phyloP scores from a whole-genome alignment of 2,797 vertebrate genomes.

The Gadopsis marmoratus region DNA sequence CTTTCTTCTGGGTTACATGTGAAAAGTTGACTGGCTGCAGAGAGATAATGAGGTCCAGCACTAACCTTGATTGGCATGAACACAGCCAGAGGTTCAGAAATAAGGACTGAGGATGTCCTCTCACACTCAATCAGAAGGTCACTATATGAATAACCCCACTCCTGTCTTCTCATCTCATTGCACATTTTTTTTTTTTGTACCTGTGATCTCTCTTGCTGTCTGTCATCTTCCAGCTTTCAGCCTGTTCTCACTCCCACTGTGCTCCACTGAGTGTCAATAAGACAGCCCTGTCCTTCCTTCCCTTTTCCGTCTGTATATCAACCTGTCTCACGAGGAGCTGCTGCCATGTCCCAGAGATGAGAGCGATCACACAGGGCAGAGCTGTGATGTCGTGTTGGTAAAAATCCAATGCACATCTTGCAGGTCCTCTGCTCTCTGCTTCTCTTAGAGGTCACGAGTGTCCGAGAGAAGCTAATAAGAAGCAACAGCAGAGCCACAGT shows the following conservation, averaged over 20 bases:
- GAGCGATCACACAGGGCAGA: conserved; percentile 47
- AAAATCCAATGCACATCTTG: conserved; percentile 39
- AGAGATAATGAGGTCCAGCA: conserved; percentile 69
- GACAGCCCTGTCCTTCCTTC: conserved; percentile 61
- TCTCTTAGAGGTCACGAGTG: conserved; percentile 33
- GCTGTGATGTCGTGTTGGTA: conserved; percentile 33
- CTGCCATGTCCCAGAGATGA: conserved; percentile 54
- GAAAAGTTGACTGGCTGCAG: conserved; percentile 47
- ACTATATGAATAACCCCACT: conserved; percentile 38
- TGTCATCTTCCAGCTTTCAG: conserved; percentile 48
- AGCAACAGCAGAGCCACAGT: conserved; percentile 33
- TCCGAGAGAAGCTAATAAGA: conserved; percentile 44
- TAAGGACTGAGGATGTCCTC: conserved; percentile 65
- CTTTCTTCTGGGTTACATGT: conserved; percentile 49
- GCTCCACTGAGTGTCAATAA: conserved; percentile 63
- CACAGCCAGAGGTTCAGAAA: conserved; percentile 57
- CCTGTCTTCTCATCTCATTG: conserved; percentile 44
- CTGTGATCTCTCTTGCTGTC: conserved; percentile 50
- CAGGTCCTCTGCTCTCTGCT: conserved; percentile 30
- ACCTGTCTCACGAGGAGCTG: conserved; percentile 59
- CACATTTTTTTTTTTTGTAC: conserved; percentile 49
- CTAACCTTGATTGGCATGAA: conserved; percentile 64
- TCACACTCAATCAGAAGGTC: conserved; percentile 38
- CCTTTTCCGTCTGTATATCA: conserved; percentile 56
- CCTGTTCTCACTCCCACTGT: conserved; percentile 57